Percentiles rank a stretch among this genome's conserved stretches.
Evolutionary conservation across 2,797 vertebrate species (phyloP).

Genomic region (Phrynocephalus forsythii): DNA sequence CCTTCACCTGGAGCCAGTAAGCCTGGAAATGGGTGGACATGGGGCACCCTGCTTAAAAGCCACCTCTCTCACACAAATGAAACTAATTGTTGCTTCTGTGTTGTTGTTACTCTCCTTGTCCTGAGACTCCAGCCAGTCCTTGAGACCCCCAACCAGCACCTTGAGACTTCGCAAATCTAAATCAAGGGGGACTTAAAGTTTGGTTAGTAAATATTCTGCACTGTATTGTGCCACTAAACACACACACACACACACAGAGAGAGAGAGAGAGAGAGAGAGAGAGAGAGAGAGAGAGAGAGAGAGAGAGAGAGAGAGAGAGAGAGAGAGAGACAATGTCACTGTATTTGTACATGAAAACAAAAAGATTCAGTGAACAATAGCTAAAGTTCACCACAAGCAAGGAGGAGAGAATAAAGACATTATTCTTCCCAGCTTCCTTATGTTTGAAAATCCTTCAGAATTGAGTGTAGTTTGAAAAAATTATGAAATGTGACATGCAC

Average conservation of each 20-base stretch:
- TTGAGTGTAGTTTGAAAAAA: constrained; percentile 1
- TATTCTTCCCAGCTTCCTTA: neutral
- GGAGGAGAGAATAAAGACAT: neutral
- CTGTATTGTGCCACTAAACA: neutral
- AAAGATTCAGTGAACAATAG: neutral
- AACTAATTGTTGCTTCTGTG: neutral
- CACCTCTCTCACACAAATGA: too few species aligned
- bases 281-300: too few species aligned
- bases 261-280: too few species aligned
- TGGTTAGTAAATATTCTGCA: neutral
- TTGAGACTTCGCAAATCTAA: too few species aligned
- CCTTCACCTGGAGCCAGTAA: too few species aligned
- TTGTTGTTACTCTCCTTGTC: too few species aligned
- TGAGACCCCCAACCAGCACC: too few species aligned
- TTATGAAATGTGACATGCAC: constrained; percentile 4
- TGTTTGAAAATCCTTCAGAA: constrained; percentile 1
- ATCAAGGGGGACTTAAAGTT: neutral
- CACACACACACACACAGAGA: too few species aligned
- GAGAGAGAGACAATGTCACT: neutral
- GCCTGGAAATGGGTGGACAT: too few species aligned
- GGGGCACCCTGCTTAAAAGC: too few species aligned
- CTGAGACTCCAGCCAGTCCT: too few species aligned
- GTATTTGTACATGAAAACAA: accelerated
- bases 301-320: too few species aligned
- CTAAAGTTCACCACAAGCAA: neutral